Evolutionary conservation across 2,888 invertebrate genomes (phyloP).

Genomic region (Erebia epiphron): DNA sequence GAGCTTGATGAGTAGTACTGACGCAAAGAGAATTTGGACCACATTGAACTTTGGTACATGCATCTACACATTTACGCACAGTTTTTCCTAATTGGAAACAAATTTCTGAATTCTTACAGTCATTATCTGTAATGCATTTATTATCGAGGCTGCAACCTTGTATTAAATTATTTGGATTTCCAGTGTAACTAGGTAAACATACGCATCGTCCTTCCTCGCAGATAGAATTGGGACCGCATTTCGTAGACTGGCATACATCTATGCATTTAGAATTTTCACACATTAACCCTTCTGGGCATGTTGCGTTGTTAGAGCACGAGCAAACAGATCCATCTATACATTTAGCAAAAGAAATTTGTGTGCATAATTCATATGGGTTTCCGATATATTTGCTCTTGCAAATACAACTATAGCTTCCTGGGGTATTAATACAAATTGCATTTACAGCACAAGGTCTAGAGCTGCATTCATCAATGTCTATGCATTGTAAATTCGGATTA

Average conservation of each 20-base stretch:
- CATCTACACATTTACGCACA: slow-evolving; percentile 91
- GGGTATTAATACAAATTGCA: slow-evolving; percentile 94
- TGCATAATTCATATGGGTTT: slow-evolving; percentile 93
- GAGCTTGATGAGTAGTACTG: slow-evolving; percentile 91
- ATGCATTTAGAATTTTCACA: slow-evolving; percentile 89
- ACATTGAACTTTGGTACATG: slow-evolving; percentile 93
- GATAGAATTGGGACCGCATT: slow-evolving; percentile 91
- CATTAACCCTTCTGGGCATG: slow-evolving; percentile 89
- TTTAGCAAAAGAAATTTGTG: slow-evolving; percentile 86
- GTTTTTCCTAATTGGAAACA: slow-evolving; percentile 93
- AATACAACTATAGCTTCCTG: slow-evolving; percentile 94
- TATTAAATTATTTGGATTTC: slow-evolving; percentile 87
- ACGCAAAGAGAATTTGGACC: slow-evolving; percentile 95
- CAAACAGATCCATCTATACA: slow-evolving; percentile 88
- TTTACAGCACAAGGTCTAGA: slow-evolving; percentile 91
- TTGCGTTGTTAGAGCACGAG: slow-evolving; percentile 86
- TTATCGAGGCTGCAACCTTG: slow-evolving; percentile 89
- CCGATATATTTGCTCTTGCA: slow-evolving; percentile 93
- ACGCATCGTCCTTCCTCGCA: slow-evolving; percentile 91
- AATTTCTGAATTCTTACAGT: slow-evolving; percentile 92
- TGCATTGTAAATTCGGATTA: slow-evolving; percentile 93
- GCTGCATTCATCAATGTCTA: slow-evolving; percentile 92
- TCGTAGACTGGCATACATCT: slow-evolving; percentile 88
- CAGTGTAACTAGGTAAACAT: slow-evolving; percentile 90
- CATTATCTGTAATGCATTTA: slow-evolving; percentile 91